These are phyloP conservation scores for Crypturellus undulatus DNA, from an alignment of 2,113 vertebrate genomes.

Conservation along the genomic window DNA sequence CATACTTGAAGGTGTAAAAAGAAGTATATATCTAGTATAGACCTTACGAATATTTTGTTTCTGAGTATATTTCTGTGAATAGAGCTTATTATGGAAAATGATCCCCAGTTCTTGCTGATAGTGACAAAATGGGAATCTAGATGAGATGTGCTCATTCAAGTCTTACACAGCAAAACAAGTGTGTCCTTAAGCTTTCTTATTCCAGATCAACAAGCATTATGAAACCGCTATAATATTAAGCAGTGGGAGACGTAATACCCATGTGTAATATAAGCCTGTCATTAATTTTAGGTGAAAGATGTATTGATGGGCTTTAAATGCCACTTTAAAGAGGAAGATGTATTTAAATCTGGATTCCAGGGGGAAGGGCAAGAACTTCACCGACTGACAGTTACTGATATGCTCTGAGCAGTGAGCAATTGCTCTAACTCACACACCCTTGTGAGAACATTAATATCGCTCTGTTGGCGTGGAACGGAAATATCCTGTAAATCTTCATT, in stretches of 20 bases:
- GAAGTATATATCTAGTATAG: neutral
- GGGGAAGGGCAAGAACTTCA: neutral
- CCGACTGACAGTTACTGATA: slow-evolving; percentile 33
- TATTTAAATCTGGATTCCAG: slow-evolving; percentile 30
- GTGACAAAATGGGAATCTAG: neutral
- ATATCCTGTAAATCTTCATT: slow-evolving; percentile 43
- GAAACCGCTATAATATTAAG: neutral
- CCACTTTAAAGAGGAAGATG: slow-evolving; percentile 19
- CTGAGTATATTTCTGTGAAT: neutral
- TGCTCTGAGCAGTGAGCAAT: slow-evolving; percentile 43
- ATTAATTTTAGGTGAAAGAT: neutral
- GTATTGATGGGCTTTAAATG: slow-evolving; percentile 26
- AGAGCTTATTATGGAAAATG: neutral
- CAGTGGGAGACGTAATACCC: neutral
- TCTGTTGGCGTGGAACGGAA: slow-evolving; percentile 48
- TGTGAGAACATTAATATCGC: slow-evolving; percentile 53
- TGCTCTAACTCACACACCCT: slow-evolving; percentile 35
- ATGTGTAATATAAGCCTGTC: neutral
- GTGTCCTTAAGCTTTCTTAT: neutral
- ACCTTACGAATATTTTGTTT: neutral
- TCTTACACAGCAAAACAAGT: neutral
- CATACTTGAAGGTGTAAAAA: neutral
- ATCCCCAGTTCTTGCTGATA: neutral
- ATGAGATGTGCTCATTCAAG: neutral
- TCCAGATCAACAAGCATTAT: neutral